Conservation (phyloP, 2,113 vertebrate species). For the Semnornis frantzii region DNA sequence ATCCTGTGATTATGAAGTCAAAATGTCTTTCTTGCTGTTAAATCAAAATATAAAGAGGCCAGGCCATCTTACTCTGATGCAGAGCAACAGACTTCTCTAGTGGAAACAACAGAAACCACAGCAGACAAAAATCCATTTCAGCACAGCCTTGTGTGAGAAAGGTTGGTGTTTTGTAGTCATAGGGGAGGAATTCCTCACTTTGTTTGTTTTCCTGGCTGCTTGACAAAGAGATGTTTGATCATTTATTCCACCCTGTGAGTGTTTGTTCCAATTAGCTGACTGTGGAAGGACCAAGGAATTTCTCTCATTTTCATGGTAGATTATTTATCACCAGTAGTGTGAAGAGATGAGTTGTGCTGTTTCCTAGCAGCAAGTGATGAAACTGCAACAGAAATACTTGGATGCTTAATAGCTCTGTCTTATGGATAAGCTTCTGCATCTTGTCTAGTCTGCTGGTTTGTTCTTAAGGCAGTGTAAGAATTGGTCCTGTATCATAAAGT, state of each 20-base stretch:
- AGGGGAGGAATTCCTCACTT: neutral
- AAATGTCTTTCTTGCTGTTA: neutral
- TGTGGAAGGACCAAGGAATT: neutral
- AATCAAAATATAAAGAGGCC: neutral
- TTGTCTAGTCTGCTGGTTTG: neutral
- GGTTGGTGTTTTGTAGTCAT: neutral
- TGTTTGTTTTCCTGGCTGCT: neutral
- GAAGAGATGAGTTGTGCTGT: neutral
- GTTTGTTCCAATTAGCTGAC: neutral
- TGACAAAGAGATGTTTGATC: neutral
- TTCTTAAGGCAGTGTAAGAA: neutral
- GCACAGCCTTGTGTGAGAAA: neutral
- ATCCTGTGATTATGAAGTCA: neutral
- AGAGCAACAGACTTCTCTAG: neutral
- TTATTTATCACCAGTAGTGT: neutral
- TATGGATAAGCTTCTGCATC: neutral
- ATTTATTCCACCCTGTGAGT: neutral
- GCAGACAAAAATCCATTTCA: neutral
- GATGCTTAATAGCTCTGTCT: neutral
- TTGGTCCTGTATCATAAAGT: neutral
- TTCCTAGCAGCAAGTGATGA: constrained; percentile 18
- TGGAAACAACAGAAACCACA: neutral
- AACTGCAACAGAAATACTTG: neutral
- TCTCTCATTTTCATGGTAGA: neutral
- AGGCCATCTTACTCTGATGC: neutral